These are phyloP conservation scores for Phocoena sinus DNA, from an alignment of 2,113 vertebrate species.

Conservation along the genomic window DNA sequence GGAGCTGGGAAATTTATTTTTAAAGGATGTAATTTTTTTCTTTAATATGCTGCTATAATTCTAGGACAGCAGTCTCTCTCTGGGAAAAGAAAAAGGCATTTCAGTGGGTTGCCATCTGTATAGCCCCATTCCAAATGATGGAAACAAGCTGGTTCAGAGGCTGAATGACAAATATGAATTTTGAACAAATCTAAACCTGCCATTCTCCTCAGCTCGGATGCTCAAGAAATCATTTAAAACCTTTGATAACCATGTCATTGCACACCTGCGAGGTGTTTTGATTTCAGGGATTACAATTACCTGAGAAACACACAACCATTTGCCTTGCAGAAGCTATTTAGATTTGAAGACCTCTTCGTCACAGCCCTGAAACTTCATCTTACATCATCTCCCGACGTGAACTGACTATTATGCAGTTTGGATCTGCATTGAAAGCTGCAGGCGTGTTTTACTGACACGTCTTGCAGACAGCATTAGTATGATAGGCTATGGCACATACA, in stretches of 20 bases:
- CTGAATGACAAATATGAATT: constrained; percentile 69
- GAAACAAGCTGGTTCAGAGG: constrained; percentile 46
- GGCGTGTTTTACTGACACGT: constrained; percentile 18
- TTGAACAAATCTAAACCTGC: constrained; percentile 61
- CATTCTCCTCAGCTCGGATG: constrained; percentile 44
- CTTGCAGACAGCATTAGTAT: not conserved
- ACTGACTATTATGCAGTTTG: not conserved
- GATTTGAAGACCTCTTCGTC: constrained; percentile 56
- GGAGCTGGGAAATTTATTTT: constrained; percentile 33
- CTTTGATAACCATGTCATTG: constrained; percentile 45
- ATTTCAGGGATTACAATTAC: constrained; percentile 65
- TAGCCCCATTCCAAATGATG: constrained; percentile 42
- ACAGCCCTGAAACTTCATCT: constrained; percentile 52
- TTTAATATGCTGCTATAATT: constrained; percentile 48
- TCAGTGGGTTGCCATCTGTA: constrained; percentile 57
- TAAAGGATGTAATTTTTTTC: constrained; percentile 30
- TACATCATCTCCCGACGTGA: not conserved
- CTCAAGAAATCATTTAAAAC: constrained; percentile 59
- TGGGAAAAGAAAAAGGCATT: not conserved
- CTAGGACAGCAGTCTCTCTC: constrained; percentile 40
- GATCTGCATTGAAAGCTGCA: not conserved
- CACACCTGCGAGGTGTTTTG: constrained; percentile 34
- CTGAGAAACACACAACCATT: constrained; percentile 50
- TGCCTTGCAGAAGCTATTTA: constrained; percentile 56
- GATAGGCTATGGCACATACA: not conserved